Conservation (phyloP, 2,797 vertebrate species). For the Dromococcyx pavoninus region DNA sequence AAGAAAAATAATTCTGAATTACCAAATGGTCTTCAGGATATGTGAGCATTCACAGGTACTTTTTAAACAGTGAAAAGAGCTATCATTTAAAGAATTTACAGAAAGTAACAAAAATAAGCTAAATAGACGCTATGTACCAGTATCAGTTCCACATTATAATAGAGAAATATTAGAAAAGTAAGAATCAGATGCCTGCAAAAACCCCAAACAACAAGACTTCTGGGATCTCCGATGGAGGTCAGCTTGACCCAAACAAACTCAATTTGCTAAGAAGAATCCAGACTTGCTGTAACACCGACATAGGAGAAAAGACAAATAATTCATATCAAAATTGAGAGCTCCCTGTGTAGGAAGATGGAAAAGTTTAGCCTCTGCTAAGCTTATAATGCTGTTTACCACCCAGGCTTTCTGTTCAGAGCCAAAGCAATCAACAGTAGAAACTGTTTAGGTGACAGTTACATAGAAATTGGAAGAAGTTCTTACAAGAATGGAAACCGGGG, state of each 20-base stretch:
- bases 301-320: slow-evolving; percentile 15
- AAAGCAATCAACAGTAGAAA: slow-evolving; percentile 27
- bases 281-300: not conserved
- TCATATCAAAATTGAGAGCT: not conserved
- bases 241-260: slow-evolving; percentile 39
- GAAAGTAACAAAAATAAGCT: not conserved
- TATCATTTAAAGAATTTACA: not conserved
- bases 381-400: slow-evolving; percentile 19
- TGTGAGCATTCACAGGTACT: not conserved
- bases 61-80: not conserved
- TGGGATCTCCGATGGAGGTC: slow-evolving; percentile 33
- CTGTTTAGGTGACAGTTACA: slow-evolving; percentile 33
- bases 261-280: not conserved
- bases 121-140: not conserved
- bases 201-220: not conserved
- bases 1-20: not conserved
- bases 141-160: not conserved
- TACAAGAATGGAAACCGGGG: not conserved
- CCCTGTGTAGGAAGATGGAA: not conserved
- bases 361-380: slow-evolving; percentile 37
- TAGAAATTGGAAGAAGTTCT: slow-evolving; percentile 23
- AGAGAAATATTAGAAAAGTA: not conserved
- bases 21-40: not conserved
- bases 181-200: not conserved
- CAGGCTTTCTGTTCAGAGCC: slow-evolving; percentile 20